These are phyloP conservation scores for Seriola quinqueradiata DNA, from an alignment of 2,113 vertebrate species.

Conservation along the genomic window DNA sequence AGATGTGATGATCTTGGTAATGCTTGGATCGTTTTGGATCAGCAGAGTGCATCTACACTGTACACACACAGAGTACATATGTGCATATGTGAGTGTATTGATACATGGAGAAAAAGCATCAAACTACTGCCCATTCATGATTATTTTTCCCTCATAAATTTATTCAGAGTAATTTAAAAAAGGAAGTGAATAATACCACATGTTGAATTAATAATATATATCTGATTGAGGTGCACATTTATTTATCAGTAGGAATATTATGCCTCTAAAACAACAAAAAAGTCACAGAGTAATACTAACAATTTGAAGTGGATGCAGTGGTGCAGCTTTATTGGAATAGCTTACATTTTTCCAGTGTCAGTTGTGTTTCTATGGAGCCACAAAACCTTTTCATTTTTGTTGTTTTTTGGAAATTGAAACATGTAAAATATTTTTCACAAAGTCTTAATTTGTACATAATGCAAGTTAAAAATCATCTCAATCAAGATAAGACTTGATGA, in stretches of 20 bases:
- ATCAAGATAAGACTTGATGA: too few species aligned
- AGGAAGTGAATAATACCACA: too few species aligned
- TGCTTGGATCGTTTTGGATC: neutral
- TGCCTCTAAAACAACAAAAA: neutral
- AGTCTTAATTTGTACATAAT: neutral
- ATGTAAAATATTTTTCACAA: neutral
- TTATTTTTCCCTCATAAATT: neutral
- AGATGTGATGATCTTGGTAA: slow-evolving; percentile 17
- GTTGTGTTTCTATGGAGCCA: too few species aligned
- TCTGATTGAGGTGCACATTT: too few species aligned
- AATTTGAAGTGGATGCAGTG: too few species aligned
- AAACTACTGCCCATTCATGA: neutral
- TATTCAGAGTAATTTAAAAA: neutral
- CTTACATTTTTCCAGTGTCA: neutral
- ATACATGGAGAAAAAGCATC: neutral
- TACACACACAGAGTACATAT: neutral
- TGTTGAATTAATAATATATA: too few species aligned
- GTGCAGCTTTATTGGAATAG: neutral
- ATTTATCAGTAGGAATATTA: neutral
- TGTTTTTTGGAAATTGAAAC: too few species aligned
- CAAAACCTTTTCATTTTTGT: too few species aligned
- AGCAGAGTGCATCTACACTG: neutral
- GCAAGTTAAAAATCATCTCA: too few species aligned
- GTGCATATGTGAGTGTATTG: neutral
- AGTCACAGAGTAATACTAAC: too few species aligned